Conservation (phyloP, 2,797 vertebrate species). For the Dicrostonyx torquatus region DNA sequence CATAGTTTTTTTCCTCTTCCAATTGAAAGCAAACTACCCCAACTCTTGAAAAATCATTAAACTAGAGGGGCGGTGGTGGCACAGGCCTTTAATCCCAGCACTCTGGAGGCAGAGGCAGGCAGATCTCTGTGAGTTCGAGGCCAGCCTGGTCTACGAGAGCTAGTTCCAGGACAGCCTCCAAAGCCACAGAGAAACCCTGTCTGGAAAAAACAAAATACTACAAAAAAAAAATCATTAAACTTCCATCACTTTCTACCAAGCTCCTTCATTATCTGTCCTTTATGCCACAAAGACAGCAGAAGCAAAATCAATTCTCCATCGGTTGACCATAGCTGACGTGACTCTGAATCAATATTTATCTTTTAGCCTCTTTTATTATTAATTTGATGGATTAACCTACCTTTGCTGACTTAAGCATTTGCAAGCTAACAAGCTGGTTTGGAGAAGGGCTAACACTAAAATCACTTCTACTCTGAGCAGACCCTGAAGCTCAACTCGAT, state of each 20-base stretch:
- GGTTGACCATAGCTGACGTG: neutral
- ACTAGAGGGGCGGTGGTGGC: too few relatives aligned
- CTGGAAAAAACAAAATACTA: too few relatives aligned
- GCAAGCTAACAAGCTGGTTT: neutral
- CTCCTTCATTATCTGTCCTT: neutral
- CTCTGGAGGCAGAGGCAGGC: too few relatives aligned
- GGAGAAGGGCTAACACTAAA: neutral
- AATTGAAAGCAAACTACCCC: conserved; percentile 20
- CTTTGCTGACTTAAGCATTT: neutral
- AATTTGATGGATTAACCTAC: conserved; percentile 1
- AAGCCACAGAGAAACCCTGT: too few relatives aligned
- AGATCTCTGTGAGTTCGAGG: too few relatives aligned
- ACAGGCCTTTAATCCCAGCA: too few relatives aligned
- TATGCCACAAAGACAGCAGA: neutral
- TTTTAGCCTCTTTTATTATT: conserved; percentile 43
- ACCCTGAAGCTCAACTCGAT: conserved; percentile 27
- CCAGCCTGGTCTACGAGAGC: too few relatives aligned
- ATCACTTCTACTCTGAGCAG: neutral
- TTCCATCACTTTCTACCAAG: neutral
- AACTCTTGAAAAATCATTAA: neutral
- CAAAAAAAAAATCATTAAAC: neutral
- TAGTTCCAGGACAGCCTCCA: too few relatives aligned
- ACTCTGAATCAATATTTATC: conserved; percentile 24
- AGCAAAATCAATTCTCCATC: neutral
- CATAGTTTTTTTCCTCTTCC: conserved; percentile 9